Conservation (phyloP, 2,113 vertebrate species). For the Forbesichthys papilliferus region DNA sequence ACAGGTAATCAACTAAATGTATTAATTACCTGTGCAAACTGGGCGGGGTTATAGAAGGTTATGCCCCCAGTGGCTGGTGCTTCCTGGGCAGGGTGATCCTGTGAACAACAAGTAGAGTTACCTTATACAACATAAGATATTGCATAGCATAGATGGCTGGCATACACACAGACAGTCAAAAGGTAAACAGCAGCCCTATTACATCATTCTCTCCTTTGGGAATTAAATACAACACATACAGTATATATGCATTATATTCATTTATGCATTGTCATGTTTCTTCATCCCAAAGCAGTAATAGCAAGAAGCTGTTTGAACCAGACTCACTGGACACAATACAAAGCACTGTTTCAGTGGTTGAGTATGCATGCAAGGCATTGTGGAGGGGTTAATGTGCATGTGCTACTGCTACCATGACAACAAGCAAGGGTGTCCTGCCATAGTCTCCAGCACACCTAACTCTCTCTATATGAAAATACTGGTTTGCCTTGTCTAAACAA, state of each 20-base stretch:
- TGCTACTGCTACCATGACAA: constrained; percentile 13
- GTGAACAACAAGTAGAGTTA: constrained; percentile 33
- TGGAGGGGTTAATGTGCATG: constrained; percentile 53
- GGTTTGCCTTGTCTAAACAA: background rate
- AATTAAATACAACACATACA: no score
- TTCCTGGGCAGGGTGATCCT: constrained; percentile 61
- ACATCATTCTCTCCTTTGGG: no score
- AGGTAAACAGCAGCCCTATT: no score
- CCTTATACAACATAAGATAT: background rate
- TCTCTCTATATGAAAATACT: constrained; percentile 14
- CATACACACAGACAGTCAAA: background rate
- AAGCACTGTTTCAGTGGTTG: constrained; percentile 41
- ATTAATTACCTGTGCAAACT: constrained; percentile 85
- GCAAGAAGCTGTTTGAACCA: background rate
- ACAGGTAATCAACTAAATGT: background rate
- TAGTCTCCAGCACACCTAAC: constrained; percentile 49
- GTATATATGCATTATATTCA: no score
- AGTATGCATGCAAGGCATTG: constrained; percentile 62
- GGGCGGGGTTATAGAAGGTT: constrained; percentile 89
- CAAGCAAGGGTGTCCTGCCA: constrained; percentile 11
- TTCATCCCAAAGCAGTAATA: background rate
- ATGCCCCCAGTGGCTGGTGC: constrained; percentile 73
- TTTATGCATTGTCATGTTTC: background rate
- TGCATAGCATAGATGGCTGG: background rate
- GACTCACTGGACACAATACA: constrained; percentile 30